Base-by-base conservation (phyloP, 1,140 invertebrate species). In the Drosophila prosaltans region DNA sequence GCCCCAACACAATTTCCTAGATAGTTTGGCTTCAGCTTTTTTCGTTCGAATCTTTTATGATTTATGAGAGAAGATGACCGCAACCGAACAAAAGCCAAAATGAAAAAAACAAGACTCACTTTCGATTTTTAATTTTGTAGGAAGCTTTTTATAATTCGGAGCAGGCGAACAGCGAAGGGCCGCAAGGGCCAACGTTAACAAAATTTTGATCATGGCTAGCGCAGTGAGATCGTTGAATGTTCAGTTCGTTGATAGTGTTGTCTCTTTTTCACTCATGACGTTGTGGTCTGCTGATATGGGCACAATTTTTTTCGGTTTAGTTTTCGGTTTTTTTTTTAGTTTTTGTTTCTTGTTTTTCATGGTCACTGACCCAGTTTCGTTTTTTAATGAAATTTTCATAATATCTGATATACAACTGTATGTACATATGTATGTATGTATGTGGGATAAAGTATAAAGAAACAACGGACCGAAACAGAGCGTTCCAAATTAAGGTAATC, bases 111-210 rank as follows among this genome's bases (percentile, higher is more conserved):
- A 8, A 28, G 40, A 64, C 68, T 88, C 84, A 88, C 84, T 88
- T 84, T 88, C 84, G 84, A 78, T 89, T 88, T 88, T 80, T 4
- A 80, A 78, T 73, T 84, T 88, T 88, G 75, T 88, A 84, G 84
- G 80, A 89, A 88, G 84, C 69, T 89, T 89, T 78, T 88, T 89
- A 88, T 88, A 88, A 81, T 75, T 84, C 55, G 39, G 69, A 83
- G 62, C 84, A 89, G 84, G 84, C 63, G 84, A 68, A 32, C 84
- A 88, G 76, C 75, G 58, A 30, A 41, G 73, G 77, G 74, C 58
- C 59, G 11, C 7, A 32, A 74, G 66, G 75, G 68, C 67, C 21
- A 9, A 26, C 2, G 21, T 2, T 16, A 48, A 48, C 7, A 21
- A 26, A 26, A 26, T 26, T 21, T 51, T 24, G 5, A 26, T 28